These are phyloP conservation scores for Hylaeus volcanicus DNA, from an alignment of 1,140 invertebrate species.

Conservation along the genomic window DNA sequence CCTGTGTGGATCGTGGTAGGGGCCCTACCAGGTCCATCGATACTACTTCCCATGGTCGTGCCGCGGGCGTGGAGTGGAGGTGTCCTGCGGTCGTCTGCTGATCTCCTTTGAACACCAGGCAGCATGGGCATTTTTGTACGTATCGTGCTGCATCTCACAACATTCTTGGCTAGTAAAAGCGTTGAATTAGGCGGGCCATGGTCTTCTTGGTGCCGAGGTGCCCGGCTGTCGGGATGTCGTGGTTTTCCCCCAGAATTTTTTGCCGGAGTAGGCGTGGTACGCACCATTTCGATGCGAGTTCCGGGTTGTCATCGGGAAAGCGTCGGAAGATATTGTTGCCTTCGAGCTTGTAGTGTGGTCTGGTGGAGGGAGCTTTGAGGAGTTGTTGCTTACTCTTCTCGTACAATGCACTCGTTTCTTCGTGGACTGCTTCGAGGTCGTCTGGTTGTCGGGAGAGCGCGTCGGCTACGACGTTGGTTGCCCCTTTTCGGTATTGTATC, in stretches of 20 bases:
- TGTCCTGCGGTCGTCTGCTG: background rate
- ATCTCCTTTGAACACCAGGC: background rate
- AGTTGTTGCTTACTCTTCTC: background rate
- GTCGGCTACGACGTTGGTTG: constrained; percentile 12
- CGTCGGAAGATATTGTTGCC: background rate
- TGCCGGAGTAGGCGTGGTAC: background rate
- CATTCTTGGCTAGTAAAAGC: background rate
- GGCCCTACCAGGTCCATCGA: background rate
- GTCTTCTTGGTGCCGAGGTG: background rate
- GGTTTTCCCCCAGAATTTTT: too few relatives aligned
- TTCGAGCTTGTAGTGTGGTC: background rate
- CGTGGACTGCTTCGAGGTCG: background rate
- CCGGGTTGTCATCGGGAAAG: background rate
- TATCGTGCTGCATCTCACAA: background rate
- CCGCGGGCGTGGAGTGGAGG: background rate
- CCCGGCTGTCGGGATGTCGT: background rate
- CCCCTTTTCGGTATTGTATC: background rate
- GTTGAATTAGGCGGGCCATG: background rate
- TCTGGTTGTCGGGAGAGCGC: constrained; percentile 3
- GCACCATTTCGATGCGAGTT: background rate
- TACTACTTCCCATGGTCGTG: background rate
- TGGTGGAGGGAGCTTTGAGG: background rate
- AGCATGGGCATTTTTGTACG: background rate
- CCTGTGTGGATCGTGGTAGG: background rate
- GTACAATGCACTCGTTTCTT: background rate